phyloP scores from a whole-genome alignment of 1,140 invertebrate genomes.

The Heterodera schachtii region DNA sequence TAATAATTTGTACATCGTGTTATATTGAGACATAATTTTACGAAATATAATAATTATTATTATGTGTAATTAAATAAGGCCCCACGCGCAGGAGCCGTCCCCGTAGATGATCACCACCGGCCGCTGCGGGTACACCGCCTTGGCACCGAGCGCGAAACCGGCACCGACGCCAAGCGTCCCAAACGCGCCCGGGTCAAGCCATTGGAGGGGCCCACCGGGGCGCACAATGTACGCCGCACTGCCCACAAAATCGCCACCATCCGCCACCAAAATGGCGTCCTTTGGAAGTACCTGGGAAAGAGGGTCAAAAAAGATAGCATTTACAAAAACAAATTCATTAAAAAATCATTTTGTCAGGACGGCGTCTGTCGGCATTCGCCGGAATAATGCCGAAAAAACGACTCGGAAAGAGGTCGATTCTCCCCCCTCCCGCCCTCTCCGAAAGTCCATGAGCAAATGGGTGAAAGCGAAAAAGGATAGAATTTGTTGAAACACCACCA shows the following conservation, averaged over 20 bases:
- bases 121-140: slow-evolving; percentile 72
- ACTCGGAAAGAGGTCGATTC: too few relatives aligned
- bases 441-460: too few relatives aligned
- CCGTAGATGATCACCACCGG: slow-evolving; percentile 74
- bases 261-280: slow-evolving; percentile 68
- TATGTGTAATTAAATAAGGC: neutral
- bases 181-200: slow-evolving; percentile 75
- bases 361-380: too few relatives aligned
- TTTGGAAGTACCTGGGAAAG: slow-evolving; percentile 47
- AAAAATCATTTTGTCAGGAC: too few relatives aligned
- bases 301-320: neutral
- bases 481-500: neutral
- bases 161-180: slow-evolving; percentile 70
- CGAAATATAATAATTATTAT: too few relatives aligned
- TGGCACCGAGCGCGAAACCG: slow-evolving; percentile 75
- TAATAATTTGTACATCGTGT: too few relatives aligned
- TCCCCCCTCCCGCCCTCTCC: too few relatives aligned
- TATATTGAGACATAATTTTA: too few relatives aligned
- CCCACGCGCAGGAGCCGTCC: slow-evolving; percentile 73
- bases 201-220: slow-evolving; percentile 72
- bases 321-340: neutral
- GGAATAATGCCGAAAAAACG: too few relatives aligned
- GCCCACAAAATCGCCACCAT: slow-evolving; percentile 74
- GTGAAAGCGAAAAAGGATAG: neutral
- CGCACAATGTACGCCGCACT: slow-evolving; percentile 73